Evolutionary conservation across 1,140 invertebrate species (phyloP).

Genomic region (Drosophila nasuta): DNA sequence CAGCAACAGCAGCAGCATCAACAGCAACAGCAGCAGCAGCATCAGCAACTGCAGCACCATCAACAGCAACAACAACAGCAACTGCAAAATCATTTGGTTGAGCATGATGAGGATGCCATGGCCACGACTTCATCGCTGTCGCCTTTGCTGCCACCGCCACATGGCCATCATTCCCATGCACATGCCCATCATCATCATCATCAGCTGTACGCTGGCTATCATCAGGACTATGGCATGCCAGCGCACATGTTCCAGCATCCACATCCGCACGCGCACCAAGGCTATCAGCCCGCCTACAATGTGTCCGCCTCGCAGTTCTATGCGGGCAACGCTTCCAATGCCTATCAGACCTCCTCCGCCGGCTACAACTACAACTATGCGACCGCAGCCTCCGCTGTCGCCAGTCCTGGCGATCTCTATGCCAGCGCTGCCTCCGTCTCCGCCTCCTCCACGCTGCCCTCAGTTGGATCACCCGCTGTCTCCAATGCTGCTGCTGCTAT

Average conservation of each 20-base stretch:
- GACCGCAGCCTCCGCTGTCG: constrained; percentile 7
- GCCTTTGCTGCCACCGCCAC: constrained; percentile 53
- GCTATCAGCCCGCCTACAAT: constrained; percentile 64
- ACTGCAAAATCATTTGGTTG: constrained; percentile 15
- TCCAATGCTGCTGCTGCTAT: too few species aligned
- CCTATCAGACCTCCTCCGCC: constrained; percentile 61
- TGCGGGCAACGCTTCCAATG: constrained; percentile 44
- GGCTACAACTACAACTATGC: constrained; percentile 67
- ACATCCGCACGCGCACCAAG: constrained; percentile 57
- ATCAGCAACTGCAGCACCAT: constrained; percentile 48
- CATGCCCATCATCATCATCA: constrained; percentile 37
- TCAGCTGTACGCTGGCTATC: constrained; percentile 62
- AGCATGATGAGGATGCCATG: constrained; percentile 59
- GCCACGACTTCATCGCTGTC: constrained; percentile 41
- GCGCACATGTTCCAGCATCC: constrained; percentile 66
- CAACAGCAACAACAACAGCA: constrained; percentile 41
- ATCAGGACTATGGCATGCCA: constrained; percentile 72
- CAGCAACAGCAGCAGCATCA: constrained; percentile 31
- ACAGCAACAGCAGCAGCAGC: constrained; percentile 41
- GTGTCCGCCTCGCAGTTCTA: constrained; percentile 67
- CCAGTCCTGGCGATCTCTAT: constrained; percentile 46
- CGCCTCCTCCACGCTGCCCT: not conserved
- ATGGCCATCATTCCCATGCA: constrained; percentile 31
- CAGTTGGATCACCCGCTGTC: constrained; percentile 18
- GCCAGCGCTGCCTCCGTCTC: constrained; percentile 13